phyloP scores from a whole-genome alignment of 2,113 vertebrate species.

The Chloropsis hardwickii region DNA sequence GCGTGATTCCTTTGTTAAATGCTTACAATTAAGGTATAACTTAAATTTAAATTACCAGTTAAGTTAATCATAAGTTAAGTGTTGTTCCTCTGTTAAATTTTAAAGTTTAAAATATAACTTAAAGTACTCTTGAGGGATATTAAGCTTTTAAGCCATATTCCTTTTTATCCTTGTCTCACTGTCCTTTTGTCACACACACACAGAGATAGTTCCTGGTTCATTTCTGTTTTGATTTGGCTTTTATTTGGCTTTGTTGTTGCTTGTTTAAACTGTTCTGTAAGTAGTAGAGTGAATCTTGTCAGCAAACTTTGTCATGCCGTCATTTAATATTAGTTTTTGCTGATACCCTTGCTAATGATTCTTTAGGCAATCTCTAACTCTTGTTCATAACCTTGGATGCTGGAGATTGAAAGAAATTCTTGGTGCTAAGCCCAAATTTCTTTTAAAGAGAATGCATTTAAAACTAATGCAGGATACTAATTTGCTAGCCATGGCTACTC shows the following conservation, averaged over 20 bases:
- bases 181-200: not conserved
- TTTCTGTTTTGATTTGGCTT: not conserved
- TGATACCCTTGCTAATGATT: not conserved
- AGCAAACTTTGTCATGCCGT: not conserved
- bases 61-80: not conserved
- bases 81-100: not conserved
- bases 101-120: not conserved
- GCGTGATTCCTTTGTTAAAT: not conserved
- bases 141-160: not conserved
- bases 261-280: not conserved
- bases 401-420: not conserved
- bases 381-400: not conserved
- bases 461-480: not conserved
- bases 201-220: not conserved
- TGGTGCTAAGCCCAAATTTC: not conserved
- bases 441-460: not conserved
- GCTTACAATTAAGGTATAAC: not conserved
- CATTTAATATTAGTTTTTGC: not conserved
- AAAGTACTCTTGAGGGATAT: not conserved
- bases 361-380: not conserved
- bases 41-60: not conserved
- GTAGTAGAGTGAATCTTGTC: not conserved
- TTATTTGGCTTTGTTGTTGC: not conserved
- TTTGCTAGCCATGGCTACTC: not conserved
- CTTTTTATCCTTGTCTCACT: not conserved